Conservation (phyloP, 2,113 vertebrate species). For the Artemisiospiza belli region DNA sequence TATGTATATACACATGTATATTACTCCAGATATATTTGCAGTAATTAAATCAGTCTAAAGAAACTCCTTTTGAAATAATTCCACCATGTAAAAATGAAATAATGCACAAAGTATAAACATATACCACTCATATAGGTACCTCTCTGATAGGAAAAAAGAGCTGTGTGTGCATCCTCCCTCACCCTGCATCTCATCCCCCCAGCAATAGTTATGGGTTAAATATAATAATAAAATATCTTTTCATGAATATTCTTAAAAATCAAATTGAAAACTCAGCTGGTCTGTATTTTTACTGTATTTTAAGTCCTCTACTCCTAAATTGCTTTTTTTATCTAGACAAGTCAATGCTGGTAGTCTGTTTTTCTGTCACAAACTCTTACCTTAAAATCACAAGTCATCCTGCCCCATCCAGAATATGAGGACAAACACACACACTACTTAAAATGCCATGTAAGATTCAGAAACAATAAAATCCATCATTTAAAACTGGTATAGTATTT, state of each 20-base stretch:
- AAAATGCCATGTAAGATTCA: not conserved
- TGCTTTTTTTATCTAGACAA: not conserved
- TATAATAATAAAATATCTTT: not conserved
- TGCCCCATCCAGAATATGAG: not conserved
- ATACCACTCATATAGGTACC: not conserved
- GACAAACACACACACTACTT: not conserved
- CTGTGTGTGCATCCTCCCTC: not conserved
- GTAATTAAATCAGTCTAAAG: not conserved
- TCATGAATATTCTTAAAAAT: not conserved
- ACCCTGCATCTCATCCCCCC: fast-evolving
- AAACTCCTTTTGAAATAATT: not conserved
- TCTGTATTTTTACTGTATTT: not conserved
- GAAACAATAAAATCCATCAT: not conserved
- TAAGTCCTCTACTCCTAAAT: not conserved
- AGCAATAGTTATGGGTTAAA: not conserved
- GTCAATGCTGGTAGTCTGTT: not conserved
- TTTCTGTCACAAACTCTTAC: not conserved
- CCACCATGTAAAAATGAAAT: not conserved
- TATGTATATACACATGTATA: not conserved
- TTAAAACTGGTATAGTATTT: not conserved
- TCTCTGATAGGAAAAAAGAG: not conserved
- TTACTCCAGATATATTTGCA: not conserved
- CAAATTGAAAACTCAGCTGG: not conserved
- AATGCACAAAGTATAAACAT: not conserved
- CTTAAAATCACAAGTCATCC: not conserved